Base-by-base conservation (phyloP, 2,888 invertebrate species). In the Acrocyrtus sp. region DNA sequence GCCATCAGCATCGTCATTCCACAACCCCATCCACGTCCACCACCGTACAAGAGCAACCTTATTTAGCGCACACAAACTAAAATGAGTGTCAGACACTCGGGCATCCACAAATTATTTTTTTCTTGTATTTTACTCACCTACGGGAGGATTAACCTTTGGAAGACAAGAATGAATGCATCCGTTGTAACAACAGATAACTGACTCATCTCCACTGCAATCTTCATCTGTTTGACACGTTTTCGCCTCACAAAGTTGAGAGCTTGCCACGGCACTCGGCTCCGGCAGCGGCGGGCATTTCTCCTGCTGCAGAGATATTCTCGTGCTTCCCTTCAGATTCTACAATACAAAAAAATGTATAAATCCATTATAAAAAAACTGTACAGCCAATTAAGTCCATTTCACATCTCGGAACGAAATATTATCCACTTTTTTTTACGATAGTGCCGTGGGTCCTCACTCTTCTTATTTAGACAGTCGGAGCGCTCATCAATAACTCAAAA, bases 131-230 rank as follows among this genome's bases (percentile, higher is more conserved):
- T 45, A 61, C 77, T 76, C 66, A 82, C 82, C 82, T 68, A 80
- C 67, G 21, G 82, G 82, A 45, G 78, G 77, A 56, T 78, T 77
- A 62, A 82, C 77, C 65, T 72, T 72, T 21, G 72, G 75, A 43
- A 81, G 76, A 56, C 82, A 82, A 60, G 82, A 78, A 77, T 80
- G 79, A 63, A 82, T 72, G 79, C 82, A 82, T 29, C 82, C 82
- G 67, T 82, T 82, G 75, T 80, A 82, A 65, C 82, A 82, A 74
- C 82, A 82, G 43, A 75, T 65, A 24, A 75, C 51, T n/a, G 78
- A 76, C 53, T 74, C 63, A 62, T 77, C 58, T 43, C 67, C 56
- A 48, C 75, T 66, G 66, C 75, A 78, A 48, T 76, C 77, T 8
- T 53, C 74, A 63, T 78, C 79, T 45, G 53, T 61, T 48, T 70